A percentile compares a stretch with the other conserved stretches of the same genome.
phyloP scores from a whole-genome alignment of 1,140 invertebrate species.

The Hyposmocoma kahamanoa region DNA sequence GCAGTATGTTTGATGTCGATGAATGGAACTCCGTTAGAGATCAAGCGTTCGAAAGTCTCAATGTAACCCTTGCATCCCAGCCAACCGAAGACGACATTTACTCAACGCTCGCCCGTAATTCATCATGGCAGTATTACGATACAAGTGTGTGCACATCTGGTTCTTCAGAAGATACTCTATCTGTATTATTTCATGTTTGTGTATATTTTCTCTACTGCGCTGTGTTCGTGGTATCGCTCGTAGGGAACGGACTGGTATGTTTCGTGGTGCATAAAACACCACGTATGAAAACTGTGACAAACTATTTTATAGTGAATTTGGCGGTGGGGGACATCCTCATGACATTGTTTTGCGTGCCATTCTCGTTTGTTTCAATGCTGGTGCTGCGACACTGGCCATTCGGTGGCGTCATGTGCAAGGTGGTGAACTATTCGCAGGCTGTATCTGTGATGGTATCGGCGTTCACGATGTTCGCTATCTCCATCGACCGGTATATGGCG shows the following conservation, averaged over 20 bases:
- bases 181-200: conserved; percentile 75
- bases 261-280: conserved; percentile 85
- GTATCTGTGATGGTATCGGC: conserved; percentile 89
- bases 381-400: conserved; percentile 89
- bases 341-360: conserved; percentile 90
- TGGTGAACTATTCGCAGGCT: conserved; percentile 86
- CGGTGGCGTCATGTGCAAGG: conserved; percentile 82
- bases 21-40: not conserved
- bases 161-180: conserved; percentile 32
- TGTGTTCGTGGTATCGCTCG: conserved; percentile 83
- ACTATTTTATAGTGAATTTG: conserved; percentile 90
- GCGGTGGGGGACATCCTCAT: conserved; percentile 90
- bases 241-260: conserved; percentile 88
- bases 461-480: conserved; percentile 90
- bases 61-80: not conserved
- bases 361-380: conserved; percentile 84
- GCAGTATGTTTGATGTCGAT: not conserved
- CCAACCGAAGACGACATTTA: not conserved
- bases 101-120: conserved; percentile 5
- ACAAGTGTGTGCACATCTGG: conserved; percentile 12
- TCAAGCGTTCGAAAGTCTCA: not conserved
- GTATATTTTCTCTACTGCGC: conserved; percentile 84
- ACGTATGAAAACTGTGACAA: conserved; percentile 90
- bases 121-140: conserved; percentile 14
- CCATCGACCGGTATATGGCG: conserved; percentile 89